A percentile compares a stretch with the other conserved stretches of the same genome.
Evolutionary conservation across 2,888 invertebrate genomes (phyloP).

Genomic region (Oscheius sp.): DNA sequence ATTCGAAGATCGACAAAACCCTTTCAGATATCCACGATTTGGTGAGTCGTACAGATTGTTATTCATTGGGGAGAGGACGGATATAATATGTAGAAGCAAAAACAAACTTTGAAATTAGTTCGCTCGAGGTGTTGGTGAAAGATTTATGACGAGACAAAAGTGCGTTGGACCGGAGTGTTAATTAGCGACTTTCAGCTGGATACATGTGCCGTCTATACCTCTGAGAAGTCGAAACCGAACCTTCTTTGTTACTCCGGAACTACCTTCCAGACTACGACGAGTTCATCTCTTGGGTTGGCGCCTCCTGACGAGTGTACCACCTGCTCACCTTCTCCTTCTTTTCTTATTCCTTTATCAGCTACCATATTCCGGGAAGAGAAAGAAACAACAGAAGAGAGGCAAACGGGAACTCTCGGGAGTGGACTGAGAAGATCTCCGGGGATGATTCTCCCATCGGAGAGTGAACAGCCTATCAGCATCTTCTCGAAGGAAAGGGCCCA

Average conservation of each 20-base stretch:
- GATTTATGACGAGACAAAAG: no score
- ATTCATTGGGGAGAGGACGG: no score
- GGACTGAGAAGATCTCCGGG: slow-evolving; percentile 70
- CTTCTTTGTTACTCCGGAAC: slow-evolving; percentile 37
- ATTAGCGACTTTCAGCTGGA: slow-evolving; percentile 41
- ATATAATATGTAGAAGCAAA: no score
- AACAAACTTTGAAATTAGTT: no score
- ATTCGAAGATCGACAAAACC: slow-evolving; percentile 46
- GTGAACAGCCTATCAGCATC: background rate
- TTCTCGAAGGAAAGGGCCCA: background rate
- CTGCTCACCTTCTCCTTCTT: slow-evolving; percentile 21
- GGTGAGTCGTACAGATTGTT: slow-evolving; percentile 10
- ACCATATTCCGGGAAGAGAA: background rate
- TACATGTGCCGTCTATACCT: slow-evolving; percentile 49
- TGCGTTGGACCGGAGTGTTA: no score
- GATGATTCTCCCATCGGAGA: slow-evolving; percentile 63
- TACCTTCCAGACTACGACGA: background rate
- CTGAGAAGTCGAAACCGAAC: slow-evolving; percentile 52
- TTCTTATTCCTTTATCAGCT: slow-evolving; percentile 21
- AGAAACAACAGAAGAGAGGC: slow-evolving; percentile 1
- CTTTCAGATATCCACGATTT: slow-evolving; percentile 49
- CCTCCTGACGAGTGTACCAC: slow-evolving; percentile 13
- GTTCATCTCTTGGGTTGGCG: background rate
- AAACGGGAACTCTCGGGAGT: slow-evolving; percentile 31
- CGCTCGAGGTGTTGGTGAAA: no score